Percentiles rank a stretch among this genome's conserved stretches.
Evolutionary conservation across 2,113 vertebrate genomes (phyloP).

Genomic region (Crypturellus undulatus): DNA sequence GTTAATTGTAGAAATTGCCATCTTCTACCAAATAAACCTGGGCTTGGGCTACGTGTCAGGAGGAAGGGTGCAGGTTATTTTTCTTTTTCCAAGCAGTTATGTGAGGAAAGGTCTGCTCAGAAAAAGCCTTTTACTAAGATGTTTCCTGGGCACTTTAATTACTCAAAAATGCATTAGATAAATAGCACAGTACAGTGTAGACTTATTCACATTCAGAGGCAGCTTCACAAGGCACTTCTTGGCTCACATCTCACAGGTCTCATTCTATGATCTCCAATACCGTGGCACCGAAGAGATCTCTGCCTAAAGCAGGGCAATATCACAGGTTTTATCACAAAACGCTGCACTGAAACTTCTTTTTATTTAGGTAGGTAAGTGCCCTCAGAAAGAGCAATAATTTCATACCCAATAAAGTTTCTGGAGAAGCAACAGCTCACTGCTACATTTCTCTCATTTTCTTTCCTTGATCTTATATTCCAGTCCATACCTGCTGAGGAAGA

Average conservation of each 20-base stretch:
- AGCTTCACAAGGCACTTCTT: neutral
- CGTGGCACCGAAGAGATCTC: neutral
- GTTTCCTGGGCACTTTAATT: neutral
- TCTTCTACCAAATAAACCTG: neutral
- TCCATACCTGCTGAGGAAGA: neutral
- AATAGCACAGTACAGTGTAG: neutral
- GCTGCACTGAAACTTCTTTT: neutral
- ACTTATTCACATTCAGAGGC: neutral
- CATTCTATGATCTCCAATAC: neutral
- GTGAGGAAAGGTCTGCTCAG: neutral
- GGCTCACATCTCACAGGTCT: neutral
- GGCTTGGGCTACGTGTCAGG: neutral
- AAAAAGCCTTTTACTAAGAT: neutral
- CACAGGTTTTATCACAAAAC: neutral
- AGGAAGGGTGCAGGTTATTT: fast-evolving
- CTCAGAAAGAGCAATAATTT: neutral
- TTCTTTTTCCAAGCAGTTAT: neutral
- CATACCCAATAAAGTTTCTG: neutral
- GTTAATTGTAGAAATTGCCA: neutral
- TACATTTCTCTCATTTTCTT: neutral
- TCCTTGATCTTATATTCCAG: neutral
- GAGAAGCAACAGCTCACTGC: neutral
- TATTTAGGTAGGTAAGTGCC: neutral
- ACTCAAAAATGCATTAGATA: neutral
- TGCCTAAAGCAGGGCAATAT: neutral